phyloP scores from a whole-genome alignment of 2,113 vertebrate genomes.

The Microcebus lehilahytsara region DNA sequence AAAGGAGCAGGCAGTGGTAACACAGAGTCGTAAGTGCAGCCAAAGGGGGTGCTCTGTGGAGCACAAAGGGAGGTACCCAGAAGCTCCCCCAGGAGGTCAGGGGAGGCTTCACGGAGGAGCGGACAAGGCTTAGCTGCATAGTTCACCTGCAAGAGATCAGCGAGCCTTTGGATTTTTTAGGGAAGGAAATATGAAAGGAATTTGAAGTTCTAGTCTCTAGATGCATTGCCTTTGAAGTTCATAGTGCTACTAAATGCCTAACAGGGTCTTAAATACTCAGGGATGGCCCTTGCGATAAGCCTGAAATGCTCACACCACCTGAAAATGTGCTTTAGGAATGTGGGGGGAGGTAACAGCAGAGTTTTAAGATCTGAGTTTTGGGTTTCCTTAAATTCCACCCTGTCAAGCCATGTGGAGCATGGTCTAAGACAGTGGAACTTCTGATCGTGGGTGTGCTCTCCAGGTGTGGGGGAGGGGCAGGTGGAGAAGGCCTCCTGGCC shows the following conservation, averaged over 20 bases:
- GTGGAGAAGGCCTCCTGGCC: no score
- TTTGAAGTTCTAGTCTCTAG: neutral
- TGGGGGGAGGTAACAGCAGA: neutral
- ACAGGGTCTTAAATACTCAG: neutral
- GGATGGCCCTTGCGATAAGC: neutral
- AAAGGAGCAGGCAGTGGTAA: neutral
- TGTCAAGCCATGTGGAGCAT: neutral
- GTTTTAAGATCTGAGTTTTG: neutral
- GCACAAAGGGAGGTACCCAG: neutral
- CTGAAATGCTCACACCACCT: neutral
- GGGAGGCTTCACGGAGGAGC: neutral
- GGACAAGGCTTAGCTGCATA: accelerated
- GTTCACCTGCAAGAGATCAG: neutral
- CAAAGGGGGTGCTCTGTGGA: neutral
- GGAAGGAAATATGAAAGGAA: conserved; percentile 25
- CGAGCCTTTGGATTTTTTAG: neutral
- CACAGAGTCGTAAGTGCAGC: neutral
- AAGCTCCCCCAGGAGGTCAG: neutral
- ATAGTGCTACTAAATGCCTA: neutral
- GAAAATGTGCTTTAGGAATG: neutral
- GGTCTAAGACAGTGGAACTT: neutral
- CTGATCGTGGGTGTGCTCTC: neutral
- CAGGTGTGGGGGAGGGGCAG: neutral
- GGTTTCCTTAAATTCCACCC: neutral
- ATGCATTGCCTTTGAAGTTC: neutral